Evolutionary conservation across 1,140 invertebrate species (phyloP).

Genomic region (Triops longicaudatus): DNA sequence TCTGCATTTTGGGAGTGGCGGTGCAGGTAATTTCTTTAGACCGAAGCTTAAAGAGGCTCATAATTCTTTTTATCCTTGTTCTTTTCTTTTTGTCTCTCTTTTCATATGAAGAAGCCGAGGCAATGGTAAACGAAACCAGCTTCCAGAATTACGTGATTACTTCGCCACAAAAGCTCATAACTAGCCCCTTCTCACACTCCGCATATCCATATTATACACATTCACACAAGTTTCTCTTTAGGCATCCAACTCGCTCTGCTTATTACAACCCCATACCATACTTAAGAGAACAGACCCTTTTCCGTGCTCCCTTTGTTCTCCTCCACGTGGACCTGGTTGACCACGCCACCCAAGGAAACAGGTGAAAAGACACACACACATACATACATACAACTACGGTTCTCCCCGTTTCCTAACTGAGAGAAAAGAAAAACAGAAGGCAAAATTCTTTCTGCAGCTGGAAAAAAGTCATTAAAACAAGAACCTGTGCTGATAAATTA

Average conservation of each 20-base stretch:
- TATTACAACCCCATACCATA: neutral
- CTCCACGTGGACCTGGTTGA: neutral
- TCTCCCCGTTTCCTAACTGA: neutral
- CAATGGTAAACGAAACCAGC: constrained; percentile 7
- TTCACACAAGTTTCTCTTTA: neutral
- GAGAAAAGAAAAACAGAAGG: neutral
- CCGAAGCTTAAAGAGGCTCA: neutral
- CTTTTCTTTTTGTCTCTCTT: neutral
- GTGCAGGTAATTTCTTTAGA: no score
- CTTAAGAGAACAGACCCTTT: neutral
- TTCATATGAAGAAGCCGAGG: constrained; percentile 1
- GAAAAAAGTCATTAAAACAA: neutral
- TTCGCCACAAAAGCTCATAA: constrained; percentile 7
- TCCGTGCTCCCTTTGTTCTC: neutral
- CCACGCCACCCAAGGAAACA: neutral
- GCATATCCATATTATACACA: constrained; percentile 12
- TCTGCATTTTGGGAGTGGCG: no score
- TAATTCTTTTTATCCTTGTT: constrained; percentile 8
- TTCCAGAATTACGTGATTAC: constrained; percentile 8
- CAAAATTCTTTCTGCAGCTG: neutral
- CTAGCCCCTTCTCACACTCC: neutral
- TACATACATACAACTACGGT: neutral
- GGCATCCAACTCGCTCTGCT: neutral
- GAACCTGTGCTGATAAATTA: neutral
- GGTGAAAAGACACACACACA: neutral